Evolutionary conservation across 2,797 vertebrate species (phyloP), one percentile per base, ranked within the genome.

Genomic region (Anas bernieri): DNA sequence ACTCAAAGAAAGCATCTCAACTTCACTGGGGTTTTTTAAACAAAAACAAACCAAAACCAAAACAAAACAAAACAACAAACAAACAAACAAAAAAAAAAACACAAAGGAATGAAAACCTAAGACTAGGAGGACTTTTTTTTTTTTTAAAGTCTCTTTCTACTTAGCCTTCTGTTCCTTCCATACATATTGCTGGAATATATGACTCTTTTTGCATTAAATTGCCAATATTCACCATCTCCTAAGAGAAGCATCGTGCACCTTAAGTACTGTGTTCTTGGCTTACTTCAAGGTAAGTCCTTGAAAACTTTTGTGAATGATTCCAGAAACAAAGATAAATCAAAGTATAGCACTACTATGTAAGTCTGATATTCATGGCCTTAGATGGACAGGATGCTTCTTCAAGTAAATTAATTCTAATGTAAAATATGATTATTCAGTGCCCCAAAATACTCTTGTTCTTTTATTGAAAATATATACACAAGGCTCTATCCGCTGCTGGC

Each of bases 71-170:
- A 43, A 9, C 15, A 41, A 43, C 41, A n/a, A 46, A 31, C 37
- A 39, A 39, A 43, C 41, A n/a, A 46, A 31, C 21, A 37, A 37
- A 37, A 5, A 37, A 37, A 37, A 37, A 37, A 37, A 37, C 8
- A 43, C 17, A 45, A 45, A 41, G 30, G 14, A 64, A 84, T 41
- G 6, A 56, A 61, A 69, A 37, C 1, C 7, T 22, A 5, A 56
- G 16, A 10, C 26, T 0, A 0, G 7, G 4, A 68, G 68, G 9
- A 83, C 7, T 52, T 31, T 55, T 31, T 31, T 54, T 30, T 55
- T 31, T 31, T 63, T 85, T 78, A 50, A 25, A 25, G 48, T 61
- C 31, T 6, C 79, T 58, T 86, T 31, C 50, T 35, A 33, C 2
- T 6, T 26, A 55, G 28, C 5, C 13, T 76, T 33, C 33, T 48